Evolutionary conservation across 2,797 vertebrate species (phyloP), one percentile per base, ranked within the genome.

Genomic region (Sparus aurata): DNA sequence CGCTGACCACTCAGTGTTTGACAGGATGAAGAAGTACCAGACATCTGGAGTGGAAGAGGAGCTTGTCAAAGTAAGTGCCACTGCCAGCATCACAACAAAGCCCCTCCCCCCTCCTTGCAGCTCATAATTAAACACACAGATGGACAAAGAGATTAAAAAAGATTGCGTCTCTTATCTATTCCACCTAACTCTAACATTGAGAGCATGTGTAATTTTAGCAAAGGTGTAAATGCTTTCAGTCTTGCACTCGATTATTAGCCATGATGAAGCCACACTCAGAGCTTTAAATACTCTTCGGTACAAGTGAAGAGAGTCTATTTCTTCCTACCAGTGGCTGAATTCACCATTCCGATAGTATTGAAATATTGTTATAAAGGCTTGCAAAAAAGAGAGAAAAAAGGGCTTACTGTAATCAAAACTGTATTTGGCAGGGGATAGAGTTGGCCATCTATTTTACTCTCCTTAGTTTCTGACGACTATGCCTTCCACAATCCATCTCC

Each of bases 11-110:
- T 96, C 97, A 0, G 97, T 99, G 62, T 98, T 98, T 89, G 96
- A 99, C 91, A 97, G 93, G 90, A 99, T 99, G 98, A 97, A 84
- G 89, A 96, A 94, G 75, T 98, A 97, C 93, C 98, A 99, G 93
- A 93, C 93, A 76, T 96, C 96, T 47, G 96, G 93, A 70, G 91
- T 95, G 73, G 93, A 97, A 50, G 91, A 95, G 71, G 91, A 95
- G 71, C 85, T 90, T 25, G 79, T 80, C 69, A 93, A 96, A 95
- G 98, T 98, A 95, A 92, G 93, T 75, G 13, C 54, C 38, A 45
- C 34, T 34, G 34, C 12, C 43, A 47, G 53, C 77, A 72, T 79
- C 59, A 76, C 58, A 78, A 50, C 73, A 71, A 77, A 61, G 50
- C 68, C 55, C 43, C 49, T 13, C 63, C 55, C 17, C 17, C 46